Conservation (phyloP, 2,797 vertebrate genomes). For the Anabacerthia variegaticeps region DNA sequence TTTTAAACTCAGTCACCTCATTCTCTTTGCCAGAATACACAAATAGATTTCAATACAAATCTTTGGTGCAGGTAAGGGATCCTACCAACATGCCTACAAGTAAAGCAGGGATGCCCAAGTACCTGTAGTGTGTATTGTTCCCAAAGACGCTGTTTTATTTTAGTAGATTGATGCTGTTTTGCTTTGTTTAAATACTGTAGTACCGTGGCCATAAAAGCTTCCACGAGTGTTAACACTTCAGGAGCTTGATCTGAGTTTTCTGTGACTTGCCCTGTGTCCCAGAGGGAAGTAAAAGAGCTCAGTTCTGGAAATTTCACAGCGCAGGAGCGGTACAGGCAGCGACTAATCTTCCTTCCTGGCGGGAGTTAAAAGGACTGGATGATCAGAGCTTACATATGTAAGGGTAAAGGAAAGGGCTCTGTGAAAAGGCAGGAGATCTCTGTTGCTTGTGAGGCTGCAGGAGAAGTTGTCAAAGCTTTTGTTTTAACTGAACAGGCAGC, state of each 20-base stretch:
- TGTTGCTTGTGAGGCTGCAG: not conserved
- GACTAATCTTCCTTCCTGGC: slow-evolving; percentile 52
- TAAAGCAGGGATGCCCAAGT: not conserved
- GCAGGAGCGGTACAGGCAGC: not conserved
- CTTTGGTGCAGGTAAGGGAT: not conserved
- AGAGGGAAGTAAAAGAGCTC: slow-evolving; percentile 6
- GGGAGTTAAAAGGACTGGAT: slow-evolving; percentile 23
- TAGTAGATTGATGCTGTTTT: not conserved
- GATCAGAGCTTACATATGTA: slow-evolving; percentile 22
- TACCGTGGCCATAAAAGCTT: not conserved
- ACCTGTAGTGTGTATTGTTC: not conserved
- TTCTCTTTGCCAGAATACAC: not conserved
- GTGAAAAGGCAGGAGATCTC: not conserved
- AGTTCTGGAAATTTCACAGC: slow-evolving; percentile 32
- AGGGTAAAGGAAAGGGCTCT: slow-evolving; percentile 14
- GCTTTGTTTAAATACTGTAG: not conserved
- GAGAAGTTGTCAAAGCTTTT: not conserved
- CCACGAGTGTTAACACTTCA: not conserved
- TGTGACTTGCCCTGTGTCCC: slow-evolving; percentile 2
- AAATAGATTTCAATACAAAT: not conserved
- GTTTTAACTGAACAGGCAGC: not conserved
- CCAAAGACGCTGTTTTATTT: not conserved
- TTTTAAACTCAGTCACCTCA: not conserved
- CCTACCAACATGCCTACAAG: accelerated
- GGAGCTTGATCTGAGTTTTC: not conserved